A percentile compares a stretch with the other conserved stretches of the same genome.
These are phyloP conservation scores for Sussaba pulchella DNA, from an alignment of 2,888 invertebrate genomes.

Conservation along the genomic window DNA sequence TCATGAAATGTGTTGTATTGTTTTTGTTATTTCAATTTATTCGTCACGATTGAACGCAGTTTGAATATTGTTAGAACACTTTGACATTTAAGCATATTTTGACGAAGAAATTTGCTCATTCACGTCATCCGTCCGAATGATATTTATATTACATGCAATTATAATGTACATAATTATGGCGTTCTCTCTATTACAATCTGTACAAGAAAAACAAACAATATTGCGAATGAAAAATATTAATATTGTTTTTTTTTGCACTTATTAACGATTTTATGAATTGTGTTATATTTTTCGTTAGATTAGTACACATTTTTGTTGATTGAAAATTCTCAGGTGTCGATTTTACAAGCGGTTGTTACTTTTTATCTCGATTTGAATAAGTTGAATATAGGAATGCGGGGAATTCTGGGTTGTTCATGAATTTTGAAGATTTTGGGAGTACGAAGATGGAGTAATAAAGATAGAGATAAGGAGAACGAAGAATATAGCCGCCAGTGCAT, in stretches of 20 bases:
- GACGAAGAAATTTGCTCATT: too few species aligned
- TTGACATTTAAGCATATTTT: too few species aligned
- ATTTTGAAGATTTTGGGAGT: neutral
- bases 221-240: slow-evolving; percentile 45
- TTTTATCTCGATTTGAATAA: neutral
- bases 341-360: neutral
- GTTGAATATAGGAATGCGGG: neutral
- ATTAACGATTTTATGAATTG: neutral
- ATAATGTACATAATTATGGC: slow-evolving; percentile 47
- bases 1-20: slow-evolving; percentile 2
- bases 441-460: neutral
- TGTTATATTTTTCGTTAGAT: neutral
- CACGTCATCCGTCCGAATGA: slow-evolving; percentile 45
- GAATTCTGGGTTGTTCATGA: neutral
- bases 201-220: slow-evolving; percentile 27
- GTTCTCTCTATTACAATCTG: slow-evolving; percentile 39
- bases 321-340: too few species aligned
- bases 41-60: slow-evolving; percentile 58
- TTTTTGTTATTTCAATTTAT: slow-evolving; percentile 74
- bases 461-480: slow-evolving; percentile 26
- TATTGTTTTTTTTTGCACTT: slow-evolving; percentile 52
- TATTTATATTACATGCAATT: slow-evolving; percentile 47
- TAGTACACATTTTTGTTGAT: slow-evolving; percentile 3
- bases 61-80: slow-evolving; percentile 24
- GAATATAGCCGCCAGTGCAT: slow-evolving; percentile 10